These are phyloP conservation scores for Euphydryas editha DNA, from an alignment of 2,888 invertebrate genomes.

Conservation along the genomic window DNA sequence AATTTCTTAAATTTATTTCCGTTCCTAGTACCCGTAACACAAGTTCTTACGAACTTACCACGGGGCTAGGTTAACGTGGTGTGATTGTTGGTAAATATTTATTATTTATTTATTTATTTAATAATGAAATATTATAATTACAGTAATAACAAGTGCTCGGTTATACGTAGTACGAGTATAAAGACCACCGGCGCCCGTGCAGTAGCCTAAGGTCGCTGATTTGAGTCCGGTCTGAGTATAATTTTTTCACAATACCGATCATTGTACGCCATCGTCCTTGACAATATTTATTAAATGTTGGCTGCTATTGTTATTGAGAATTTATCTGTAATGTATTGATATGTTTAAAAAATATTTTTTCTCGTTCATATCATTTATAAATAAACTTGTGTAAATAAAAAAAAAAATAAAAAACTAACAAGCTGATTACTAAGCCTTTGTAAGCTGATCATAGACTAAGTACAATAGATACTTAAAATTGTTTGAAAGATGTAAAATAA, in stretches of 20 bases:
- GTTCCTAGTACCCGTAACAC: too few relatives aligned
- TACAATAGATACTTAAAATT: too few relatives aligned
- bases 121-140: neutral
- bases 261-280: neutral
- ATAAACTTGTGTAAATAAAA: neutral
- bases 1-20: too few relatives aligned
- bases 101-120: too few relatives aligned
- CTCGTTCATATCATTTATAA: neutral
- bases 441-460: too few relatives aligned
- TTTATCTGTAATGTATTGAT: neutral
- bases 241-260: neutral
- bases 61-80: too few relatives aligned
- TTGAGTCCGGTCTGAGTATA: neutral
- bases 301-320: constrained; percentile 1
- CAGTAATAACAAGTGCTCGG: neutral
- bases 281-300: neutral
- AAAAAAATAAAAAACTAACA: neutral
- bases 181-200: neutral
- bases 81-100: too few relatives aligned
- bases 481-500: too few relatives aligned
- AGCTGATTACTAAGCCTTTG: too few relatives aligned
- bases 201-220: constrained; percentile 7
- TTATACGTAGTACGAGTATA: neutral
- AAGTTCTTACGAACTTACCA: too few relatives aligned
- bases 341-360: neutral